These are phyloP conservation scores for Phaethornis superciliosus DNA, from an alignment of 2,113 vertebrate genomes.

Conservation along the genomic window DNA sequence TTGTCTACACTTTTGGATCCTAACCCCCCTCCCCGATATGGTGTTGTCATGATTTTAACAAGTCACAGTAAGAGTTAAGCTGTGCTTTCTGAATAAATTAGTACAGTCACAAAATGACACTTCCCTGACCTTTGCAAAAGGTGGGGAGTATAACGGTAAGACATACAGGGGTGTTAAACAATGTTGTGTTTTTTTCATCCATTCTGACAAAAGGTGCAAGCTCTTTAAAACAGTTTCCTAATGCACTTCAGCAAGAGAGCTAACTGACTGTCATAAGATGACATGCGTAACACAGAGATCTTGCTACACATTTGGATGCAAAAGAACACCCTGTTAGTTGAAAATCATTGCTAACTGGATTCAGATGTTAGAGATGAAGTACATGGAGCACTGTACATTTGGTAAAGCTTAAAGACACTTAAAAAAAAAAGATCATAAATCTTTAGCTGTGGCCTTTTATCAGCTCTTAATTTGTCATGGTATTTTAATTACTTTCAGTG, in stretches of 20 bases:
- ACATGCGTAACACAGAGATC: constrained; percentile 35
- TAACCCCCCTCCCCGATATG: constrained; percentile 4
- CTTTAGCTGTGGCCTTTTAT: constrained; percentile 77
- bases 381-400: constrained; percentile 64
- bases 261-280: constrained; percentile 58
- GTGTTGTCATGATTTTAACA: constrained; percentile 68
- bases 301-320: constrained; percentile 64
- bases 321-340: constrained; percentile 61
- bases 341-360: constrained; percentile 73
- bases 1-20: constrained; percentile 58
- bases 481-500: constrained; percentile 77
- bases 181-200: constrained; percentile 22
- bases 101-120: constrained; percentile 66
- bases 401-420: constrained; percentile 77
- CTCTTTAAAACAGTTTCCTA: constrained; percentile 41
- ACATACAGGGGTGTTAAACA: constrained; percentile 53
- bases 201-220: constrained; percentile 47
- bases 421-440: constrained; percentile 70
- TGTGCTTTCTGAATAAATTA: constrained; percentile 67
- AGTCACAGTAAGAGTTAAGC: constrained; percentile 34
- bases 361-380: constrained; percentile 76
- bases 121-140: constrained; percentile 35
- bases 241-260: constrained; percentile 44
- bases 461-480: constrained; percentile 77
- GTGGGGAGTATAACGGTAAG: constrained; percentile 52